Evolutionary conservation across 2,797 vertebrate genomes (phyloP).

Genomic region (Momotus momota): DNA sequence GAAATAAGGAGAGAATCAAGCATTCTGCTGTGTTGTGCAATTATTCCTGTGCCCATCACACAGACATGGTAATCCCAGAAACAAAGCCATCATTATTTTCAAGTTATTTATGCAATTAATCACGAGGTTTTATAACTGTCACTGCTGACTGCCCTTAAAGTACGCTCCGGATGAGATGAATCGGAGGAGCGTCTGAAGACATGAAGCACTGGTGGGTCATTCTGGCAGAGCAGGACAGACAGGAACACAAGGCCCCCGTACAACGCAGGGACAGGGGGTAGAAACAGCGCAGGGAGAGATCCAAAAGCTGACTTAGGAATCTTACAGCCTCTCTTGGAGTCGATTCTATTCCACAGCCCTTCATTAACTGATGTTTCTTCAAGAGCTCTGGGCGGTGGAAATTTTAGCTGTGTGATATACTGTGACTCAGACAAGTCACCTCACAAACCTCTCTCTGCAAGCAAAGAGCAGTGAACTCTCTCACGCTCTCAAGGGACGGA

Average conservation of each 20-base stretch:
- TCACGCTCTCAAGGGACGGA: neutral
- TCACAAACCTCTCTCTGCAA: neutral
- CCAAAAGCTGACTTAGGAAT: neutral
- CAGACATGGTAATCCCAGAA: fast-evolving
- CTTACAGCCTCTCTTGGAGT: neutral
- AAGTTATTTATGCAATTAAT: neutral
- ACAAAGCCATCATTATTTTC: neutral
- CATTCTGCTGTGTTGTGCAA: neutral
- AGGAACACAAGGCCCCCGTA: neutral
- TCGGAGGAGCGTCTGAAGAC: neutral
- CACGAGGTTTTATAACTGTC: fast-evolving
- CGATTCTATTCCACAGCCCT: neutral
- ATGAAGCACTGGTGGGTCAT: neutral
- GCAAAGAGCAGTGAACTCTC: neutral
- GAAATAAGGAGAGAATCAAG: neutral
- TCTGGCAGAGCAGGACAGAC: neutral
- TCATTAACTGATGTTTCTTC: neutral
- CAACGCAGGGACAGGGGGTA: neutral
- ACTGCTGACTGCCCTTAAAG: neutral
- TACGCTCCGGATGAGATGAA: neutral
- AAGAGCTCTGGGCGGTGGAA: neutral
- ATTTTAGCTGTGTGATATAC: neutral
- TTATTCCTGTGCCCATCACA: neutral
- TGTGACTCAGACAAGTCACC: neutral
- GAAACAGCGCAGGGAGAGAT: neutral